A percentile compares a stretch with the other conserved stretches of the same genome.
These are phyloP conservation scores for Australoheros scitulus DNA, from an alignment of 2,113 vertebrate species.

Conservation along the genomic window DNA sequence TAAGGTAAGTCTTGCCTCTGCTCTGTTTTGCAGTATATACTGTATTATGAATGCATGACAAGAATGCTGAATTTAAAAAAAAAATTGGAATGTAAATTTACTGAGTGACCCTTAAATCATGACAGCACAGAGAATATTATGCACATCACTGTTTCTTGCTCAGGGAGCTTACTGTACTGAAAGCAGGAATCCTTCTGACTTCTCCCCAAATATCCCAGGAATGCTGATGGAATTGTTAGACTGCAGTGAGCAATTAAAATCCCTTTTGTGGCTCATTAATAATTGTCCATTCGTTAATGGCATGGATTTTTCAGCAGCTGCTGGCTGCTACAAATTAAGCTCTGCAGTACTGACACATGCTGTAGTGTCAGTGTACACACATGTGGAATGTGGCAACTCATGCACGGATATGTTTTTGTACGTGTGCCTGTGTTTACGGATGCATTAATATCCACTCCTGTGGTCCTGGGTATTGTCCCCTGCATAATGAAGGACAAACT, in stretches of 20 bases:
- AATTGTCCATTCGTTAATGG: slow-evolving; percentile 70
- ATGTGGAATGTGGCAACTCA: slow-evolving; percentile 9
- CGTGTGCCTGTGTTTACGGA: slow-evolving; percentile 1
- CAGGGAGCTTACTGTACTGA: neutral
- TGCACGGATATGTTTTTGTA: slow-evolving; percentile 21
- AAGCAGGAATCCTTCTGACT: slow-evolving; percentile 38
- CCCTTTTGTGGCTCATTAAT: slow-evolving; percentile 66
- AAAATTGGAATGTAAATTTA: slow-evolving; percentile 11
- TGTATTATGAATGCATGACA: slow-evolving; percentile 24
- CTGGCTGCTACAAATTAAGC: slow-evolving; percentile 41
- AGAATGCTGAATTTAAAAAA: slow-evolving; percentile 34
- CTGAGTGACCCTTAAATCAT: slow-evolving; percentile 6
- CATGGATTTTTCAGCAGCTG: slow-evolving; percentile 43
- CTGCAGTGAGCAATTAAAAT: slow-evolving; percentile 60
- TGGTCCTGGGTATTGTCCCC: slow-evolving; percentile 58
- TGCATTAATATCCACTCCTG: slow-evolving; percentile 17
- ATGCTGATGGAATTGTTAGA: slow-evolving; percentile 50
- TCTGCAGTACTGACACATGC: slow-evolving; percentile 36
- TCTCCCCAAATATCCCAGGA: slow-evolving; percentile 34
- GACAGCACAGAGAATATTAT: slow-evolving; percentile 13
- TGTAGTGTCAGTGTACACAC: slow-evolving; percentile 22
- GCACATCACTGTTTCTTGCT: slow-evolving; percentile 5
- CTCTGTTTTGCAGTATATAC: neutral
- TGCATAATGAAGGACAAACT: slow-evolving; percentile 80
- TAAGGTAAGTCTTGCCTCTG: slow-evolving; percentile 12